Base-by-base conservation (phyloP, 2,113 vertebrate species). In the Pyxicephalus adspersus region DNA sequence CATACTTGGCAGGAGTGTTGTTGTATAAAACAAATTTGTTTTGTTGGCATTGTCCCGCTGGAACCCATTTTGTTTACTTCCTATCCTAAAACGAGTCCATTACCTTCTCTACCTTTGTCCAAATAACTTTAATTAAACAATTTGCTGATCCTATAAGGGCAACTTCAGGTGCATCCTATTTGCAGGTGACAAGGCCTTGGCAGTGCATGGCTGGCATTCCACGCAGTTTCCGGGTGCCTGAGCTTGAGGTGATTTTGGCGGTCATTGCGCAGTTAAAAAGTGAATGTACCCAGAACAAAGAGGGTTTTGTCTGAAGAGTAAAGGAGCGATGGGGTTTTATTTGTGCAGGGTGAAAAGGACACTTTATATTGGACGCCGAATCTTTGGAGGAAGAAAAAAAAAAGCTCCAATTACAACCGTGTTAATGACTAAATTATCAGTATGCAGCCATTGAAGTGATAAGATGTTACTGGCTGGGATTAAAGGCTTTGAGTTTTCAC, bases 391-490 rank as follows among this genome's bases (percentile, higher is more conserved):
- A 34, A 58, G 63, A 52, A 83, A 82, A 51, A 60, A 29, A 68
- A 50, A 5, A 11, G 19, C 84, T 90, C 82, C 4, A 17, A 77
- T 90, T 89, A 71, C 78, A 15, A 83, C 76, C 76, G 83, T 77
- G 77, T 83, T 87, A 85, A 83, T 67, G 72, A 83, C 64, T 91
- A 57, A 87, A 91, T 91, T 89, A 91, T 90, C 87, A 77, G 89
- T 84, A 84, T 66, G 51, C 34, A 51, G 25, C 77, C 86, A 81
- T 76, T 85, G 83, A 70, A 73, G 65, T 81, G 68, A 63, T 70
- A 16, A 4, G 55, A 64, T 87, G 80, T 83, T 87, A 64, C 58
- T 83, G 26, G 20, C 66, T 4, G 17, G 65, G 31, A 38, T 84
- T 80, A 76, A 58, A 57, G 60, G 70, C 86, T 77, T 66, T 26